Conservation (phyloP, 2,888 invertebrate species). For the Drosophila setosimentum region DNA sequence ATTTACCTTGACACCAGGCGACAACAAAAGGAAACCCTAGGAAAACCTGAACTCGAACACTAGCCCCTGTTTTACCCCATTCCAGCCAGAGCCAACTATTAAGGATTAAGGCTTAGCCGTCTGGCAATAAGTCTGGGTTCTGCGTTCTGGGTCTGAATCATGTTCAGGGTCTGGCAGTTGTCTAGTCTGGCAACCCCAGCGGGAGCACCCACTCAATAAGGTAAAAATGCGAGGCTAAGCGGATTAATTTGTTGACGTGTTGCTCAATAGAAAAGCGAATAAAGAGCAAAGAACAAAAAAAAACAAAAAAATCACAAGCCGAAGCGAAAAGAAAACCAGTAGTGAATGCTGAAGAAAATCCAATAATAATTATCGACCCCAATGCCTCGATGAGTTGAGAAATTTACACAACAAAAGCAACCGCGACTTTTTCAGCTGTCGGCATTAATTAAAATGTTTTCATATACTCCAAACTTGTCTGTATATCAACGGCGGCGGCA, state of each 20-base stretch:
- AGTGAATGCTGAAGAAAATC: constrained; percentile 61
- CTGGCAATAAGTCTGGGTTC: constrained; percentile 65
- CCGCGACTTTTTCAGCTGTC: constrained; percentile 76
- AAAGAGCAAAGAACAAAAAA: constrained; percentile 21
- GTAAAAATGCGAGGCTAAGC: constrained; percentile 68
- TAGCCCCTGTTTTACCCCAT: constrained; percentile 1
- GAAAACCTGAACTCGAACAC: constrained; percentile 31
- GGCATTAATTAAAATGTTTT: constrained; percentile 79
- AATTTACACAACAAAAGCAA: constrained; percentile 47
- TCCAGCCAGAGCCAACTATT: constrained; percentile 48
- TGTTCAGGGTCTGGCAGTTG: constrained; percentile 55
- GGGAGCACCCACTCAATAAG: constrained; percentile 54
- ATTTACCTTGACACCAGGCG: constrained; percentile 65
- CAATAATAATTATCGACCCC: constrained; percentile 71
- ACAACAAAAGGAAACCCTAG: constrained; percentile 59
- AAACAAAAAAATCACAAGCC: constrained; percentile 6
- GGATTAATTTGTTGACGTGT: constrained; percentile 78
- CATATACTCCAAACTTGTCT: constrained; percentile 37
- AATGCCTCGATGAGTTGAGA: constrained; percentile 37
- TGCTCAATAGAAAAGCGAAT: constrained; percentile 50
- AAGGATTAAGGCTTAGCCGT: constrained; percentile 76
- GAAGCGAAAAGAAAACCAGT: constrained; percentile 52
- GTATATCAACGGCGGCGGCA: constrained; percentile 55
- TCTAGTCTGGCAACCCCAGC: constrained; percentile 63
- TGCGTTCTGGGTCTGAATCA: constrained; percentile 16